phyloP scores from a whole-genome alignment of 2,888 invertebrate genomes.

The Ophraella communa region DNA sequence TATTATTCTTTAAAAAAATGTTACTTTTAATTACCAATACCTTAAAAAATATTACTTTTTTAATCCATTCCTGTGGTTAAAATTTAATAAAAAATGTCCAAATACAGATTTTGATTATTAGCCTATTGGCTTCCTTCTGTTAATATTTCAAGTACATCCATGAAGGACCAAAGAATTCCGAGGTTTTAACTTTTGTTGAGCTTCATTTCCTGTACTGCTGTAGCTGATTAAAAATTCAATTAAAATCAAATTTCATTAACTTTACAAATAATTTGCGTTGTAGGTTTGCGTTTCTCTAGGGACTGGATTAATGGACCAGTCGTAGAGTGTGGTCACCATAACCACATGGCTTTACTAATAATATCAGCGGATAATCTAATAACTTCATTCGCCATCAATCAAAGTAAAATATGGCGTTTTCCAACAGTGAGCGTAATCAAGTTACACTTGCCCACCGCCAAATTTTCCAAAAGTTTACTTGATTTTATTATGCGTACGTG shows the following conservation, averaged over 20 bases:
- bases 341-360: constrained; percentile 33
- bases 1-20: too few species aligned
- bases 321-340: constrained; percentile 27
- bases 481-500: constrained; percentile 29
- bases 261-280: constrained; percentile 23
- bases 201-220: background rate
- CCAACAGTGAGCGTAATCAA: constrained; percentile 28
- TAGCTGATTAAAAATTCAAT: constrained; percentile 26
- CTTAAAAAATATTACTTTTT: too few species aligned
- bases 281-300: constrained; percentile 21
- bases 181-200: too few species aligned
- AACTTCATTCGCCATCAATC: constrained; percentile 38
- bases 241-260: constrained; percentile 24
- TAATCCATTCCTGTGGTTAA: too few species aligned
- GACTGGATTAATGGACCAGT: constrained; percentile 23
- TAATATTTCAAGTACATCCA: too few species aligned
- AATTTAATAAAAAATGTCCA: too few species aligned
- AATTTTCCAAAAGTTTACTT: constrained; percentile 27
- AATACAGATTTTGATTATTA: too few species aligned
- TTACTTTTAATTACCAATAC: too few species aligned
- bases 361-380: constrained; percentile 38
- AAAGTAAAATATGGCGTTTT: constrained; percentile 37
- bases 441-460: constrained; percentile 25
- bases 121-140: too few species aligned
- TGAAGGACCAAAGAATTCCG: too few species aligned